These are phyloP conservation scores for Vanacampus margaritifer DNA, from an alignment of 2,113 vertebrate genomes.

Conservation along the genomic window DNA sequence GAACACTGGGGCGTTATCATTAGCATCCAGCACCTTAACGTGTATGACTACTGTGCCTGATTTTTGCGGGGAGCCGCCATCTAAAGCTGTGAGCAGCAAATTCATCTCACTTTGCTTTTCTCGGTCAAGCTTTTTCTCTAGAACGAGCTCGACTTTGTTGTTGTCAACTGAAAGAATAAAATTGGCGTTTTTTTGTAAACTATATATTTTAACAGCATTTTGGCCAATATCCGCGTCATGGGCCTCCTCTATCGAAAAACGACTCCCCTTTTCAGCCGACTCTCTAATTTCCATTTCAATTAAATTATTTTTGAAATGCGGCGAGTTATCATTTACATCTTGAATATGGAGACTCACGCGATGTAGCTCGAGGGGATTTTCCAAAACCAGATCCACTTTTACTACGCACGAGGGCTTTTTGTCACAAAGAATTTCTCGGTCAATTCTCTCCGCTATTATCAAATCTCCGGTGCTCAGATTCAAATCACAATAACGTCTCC, in stretches of 20 bases:
- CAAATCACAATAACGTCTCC: slow-evolving; percentile 35
- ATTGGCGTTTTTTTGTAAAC: slow-evolving; percentile 56
- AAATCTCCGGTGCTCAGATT: slow-evolving; percentile 51
- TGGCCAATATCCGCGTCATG: slow-evolving; percentile 73
- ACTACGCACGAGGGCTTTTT: slow-evolving; percentile 48
- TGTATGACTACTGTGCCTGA: slow-evolving; percentile 53
- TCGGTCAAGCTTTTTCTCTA: slow-evolving; percentile 54
- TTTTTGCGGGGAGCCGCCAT: slow-evolving; percentile 56
- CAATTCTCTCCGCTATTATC: slow-evolving; percentile 45
- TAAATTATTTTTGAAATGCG: slow-evolving; percentile 50
- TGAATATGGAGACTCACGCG: slow-evolving; percentile 55
- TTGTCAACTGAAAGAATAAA: slow-evolving; percentile 65
- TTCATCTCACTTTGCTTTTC: slow-evolving; percentile 45
- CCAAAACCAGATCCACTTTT: slow-evolving; percentile 59
- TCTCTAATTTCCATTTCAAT: slow-evolving; percentile 55
- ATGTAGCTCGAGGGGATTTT: slow-evolving; percentile 63
- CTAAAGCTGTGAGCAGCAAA: slow-evolving; percentile 57
- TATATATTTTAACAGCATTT: slow-evolving; percentile 74
- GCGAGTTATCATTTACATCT: slow-evolving; percentile 68
- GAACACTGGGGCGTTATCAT: slow-evolving; percentile 55
- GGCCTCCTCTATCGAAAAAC: slow-evolving; percentile 66
- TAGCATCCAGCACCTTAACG: slow-evolving; percentile 58
- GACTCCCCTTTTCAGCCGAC: slow-evolving; percentile 33
- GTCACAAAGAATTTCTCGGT: slow-evolving; percentile 60
- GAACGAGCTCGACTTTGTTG: slow-evolving; percentile 41